phyloP scores from a whole-genome alignment of 2,888 invertebrate species.

The Melitaea athalia region DNA sequence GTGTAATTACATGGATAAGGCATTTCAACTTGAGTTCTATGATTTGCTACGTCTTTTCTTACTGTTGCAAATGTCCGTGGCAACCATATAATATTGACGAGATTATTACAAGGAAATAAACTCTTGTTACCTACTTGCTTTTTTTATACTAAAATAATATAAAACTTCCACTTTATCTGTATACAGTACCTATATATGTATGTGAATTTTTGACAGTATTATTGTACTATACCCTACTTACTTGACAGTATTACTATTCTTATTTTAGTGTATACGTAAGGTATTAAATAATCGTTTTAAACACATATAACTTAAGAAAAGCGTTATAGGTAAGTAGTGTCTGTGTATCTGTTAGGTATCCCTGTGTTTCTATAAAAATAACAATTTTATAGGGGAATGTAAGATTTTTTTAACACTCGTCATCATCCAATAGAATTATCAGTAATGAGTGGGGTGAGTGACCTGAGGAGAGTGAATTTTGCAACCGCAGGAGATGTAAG shows the following conservation, averaged over 20 bases:
- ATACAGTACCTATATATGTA: too few relatives aligned
- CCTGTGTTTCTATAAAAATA: background rate
- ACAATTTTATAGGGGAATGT: background rate
- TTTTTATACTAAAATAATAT: too few relatives aligned
- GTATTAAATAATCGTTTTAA: too few relatives aligned
- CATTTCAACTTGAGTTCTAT: conserved; percentile 1
- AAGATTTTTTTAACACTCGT: conserved; percentile 22
- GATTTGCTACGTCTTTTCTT: background rate
- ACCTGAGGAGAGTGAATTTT: conserved; percentile 59
- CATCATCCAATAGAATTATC: conserved; percentile 54
- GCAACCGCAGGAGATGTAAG: conserved; percentile 57
- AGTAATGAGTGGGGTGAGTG: conserved; percentile 63
- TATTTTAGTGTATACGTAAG: too few relatives aligned
- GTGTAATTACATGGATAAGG: background rate
- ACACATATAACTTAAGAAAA: background rate
- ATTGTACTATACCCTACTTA: too few relatives aligned
- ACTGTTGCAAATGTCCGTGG: background rate
- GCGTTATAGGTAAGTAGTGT: background rate
- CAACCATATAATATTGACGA: background rate
- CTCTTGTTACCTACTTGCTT: too few relatives aligned
- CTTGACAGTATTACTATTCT: too few relatives aligned
- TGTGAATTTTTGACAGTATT: too few relatives aligned
- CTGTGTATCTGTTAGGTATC: background rate
- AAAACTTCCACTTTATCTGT: too few relatives aligned
- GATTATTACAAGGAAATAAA: background rate